Evolutionary conservation across 2,797 vertebrate genomes (phyloP).

Genomic region (Okamejei kenojei): DNA sequence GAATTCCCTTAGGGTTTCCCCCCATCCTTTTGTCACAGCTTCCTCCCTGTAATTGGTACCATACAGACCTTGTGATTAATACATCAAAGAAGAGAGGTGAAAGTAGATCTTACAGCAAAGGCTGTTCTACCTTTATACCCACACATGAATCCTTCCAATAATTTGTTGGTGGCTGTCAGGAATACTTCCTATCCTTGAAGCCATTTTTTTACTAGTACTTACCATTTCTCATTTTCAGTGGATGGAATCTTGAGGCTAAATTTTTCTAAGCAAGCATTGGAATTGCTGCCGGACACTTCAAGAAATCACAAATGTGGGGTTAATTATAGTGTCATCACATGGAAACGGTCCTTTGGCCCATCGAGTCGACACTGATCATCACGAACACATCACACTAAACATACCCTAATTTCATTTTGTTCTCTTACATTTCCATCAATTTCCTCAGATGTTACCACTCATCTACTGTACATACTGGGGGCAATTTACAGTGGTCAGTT

Average conservation of each 20-base stretch:
- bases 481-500: too few relatives aligned
- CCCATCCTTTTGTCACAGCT: not conserved
- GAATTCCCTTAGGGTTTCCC: not conserved
- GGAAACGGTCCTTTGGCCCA: too few relatives aligned
- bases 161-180: not conserved
- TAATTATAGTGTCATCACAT: too few relatives aligned
- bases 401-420: too few relatives aligned
- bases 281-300: not conserved
- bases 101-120: not conserved
- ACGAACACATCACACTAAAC: too few relatives aligned
- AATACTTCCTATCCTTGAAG: not conserved
- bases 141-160: not conserved
- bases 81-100: not conserved
- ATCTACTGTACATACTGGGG: too few relatives aligned
- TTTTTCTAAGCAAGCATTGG: not conserved
- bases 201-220: not conserved
- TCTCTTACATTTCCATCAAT: too few relatives aligned
- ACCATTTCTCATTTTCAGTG: not conserved
- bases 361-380: too few relatives aligned
- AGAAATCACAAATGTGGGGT: not conserved
- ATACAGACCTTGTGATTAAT: not conserved
- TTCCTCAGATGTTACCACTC: too few relatives aligned
- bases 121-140: not conserved
- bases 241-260: not conserved
- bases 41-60: not conserved